Evolutionary conservation across 2,113 vertebrate genomes (phyloP).

Genomic region (Mus spicilegus): DNA sequence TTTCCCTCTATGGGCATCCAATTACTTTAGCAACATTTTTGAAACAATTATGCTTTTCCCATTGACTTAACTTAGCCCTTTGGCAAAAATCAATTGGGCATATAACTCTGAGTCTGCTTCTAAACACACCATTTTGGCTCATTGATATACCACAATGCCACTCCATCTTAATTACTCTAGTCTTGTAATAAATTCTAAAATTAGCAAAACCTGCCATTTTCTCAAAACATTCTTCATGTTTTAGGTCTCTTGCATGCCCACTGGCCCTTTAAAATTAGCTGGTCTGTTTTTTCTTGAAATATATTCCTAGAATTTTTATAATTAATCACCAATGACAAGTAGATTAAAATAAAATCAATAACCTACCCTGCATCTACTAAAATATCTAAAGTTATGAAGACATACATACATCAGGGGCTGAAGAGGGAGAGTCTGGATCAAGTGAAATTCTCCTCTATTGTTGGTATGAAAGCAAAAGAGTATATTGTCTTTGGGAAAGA

Average conservation of each 20-base stretch:
- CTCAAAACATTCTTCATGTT: background rate
- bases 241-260: background rate
- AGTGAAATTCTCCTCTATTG: background rate
- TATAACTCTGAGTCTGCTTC: background rate
- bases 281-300: background rate
- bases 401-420: background rate
- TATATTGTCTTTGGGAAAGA: background rate
- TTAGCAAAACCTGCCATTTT: background rate
- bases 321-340: background rate
- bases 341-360: background rate
- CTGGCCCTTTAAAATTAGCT: background rate
- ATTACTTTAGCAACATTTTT: background rate
- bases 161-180: background rate
- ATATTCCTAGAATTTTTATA: background rate
- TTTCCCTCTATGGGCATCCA: background rate
- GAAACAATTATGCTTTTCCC: conserved; percentile 2
- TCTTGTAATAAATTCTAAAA: background rate
- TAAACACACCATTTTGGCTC: background rate
- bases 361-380: background rate
- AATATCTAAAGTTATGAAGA: background rate
- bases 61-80: background rate
- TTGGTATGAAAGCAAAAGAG: background rate
- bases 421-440: background rate
- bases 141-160: background rate
- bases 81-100: conserved; percentile 9